Base-by-base conservation (phyloP, 2,797 vertebrate genomes). In the Chaenodraco wilsoni region DNA sequence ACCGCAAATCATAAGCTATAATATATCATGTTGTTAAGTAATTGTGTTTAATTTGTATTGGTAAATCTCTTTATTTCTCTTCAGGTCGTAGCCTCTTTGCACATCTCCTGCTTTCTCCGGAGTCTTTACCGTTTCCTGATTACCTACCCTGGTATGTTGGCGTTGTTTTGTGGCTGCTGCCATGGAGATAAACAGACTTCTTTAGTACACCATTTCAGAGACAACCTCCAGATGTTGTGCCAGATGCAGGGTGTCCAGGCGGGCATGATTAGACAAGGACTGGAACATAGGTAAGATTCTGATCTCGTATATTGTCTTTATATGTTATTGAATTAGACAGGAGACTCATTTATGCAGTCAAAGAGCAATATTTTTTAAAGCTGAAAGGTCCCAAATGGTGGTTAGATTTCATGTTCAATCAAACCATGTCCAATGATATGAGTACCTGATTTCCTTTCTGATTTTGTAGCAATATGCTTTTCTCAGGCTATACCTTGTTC, bases 151-250 rank as follows among this genome's bases (percentile, higher is more conserved):
- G 93, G 90, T 89, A 92, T 93, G 90, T 85, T 92, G 91, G 83
- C 81, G 80, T 82, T 56, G 70, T 86, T 90, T 89, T 43, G 16
- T 79, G 78, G 79, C 75, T 81, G 93, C 91, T 93, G 79, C 84
- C 91, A 91, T 93, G 93, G 85, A 86, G 87, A 91, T 93, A 92
- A 89, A 91, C 75, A 23, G 86, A 85, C 87, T 94, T 84, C 73
- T 89, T 90, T 87, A 86, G 88, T 87, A 87, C 85, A 69, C 88
- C 40, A 60, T 80, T 89, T 81, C 65, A 79, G 76, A 84, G 81
- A 86, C 81, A 83, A 71, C 82, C 87, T 91, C 93, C 92, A 94
- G 88, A 91, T 92, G 91, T 92, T 83, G 67, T 84, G 87, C 81
- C 33, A 16, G 78, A 89, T 67, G 54, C 84, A 87, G 87, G 46